Evolutionary conservation across 2,797 vertebrate genomes (phyloP), one percentile per base, ranked within the genome.

Genomic region (Chanos chanos): DNA sequence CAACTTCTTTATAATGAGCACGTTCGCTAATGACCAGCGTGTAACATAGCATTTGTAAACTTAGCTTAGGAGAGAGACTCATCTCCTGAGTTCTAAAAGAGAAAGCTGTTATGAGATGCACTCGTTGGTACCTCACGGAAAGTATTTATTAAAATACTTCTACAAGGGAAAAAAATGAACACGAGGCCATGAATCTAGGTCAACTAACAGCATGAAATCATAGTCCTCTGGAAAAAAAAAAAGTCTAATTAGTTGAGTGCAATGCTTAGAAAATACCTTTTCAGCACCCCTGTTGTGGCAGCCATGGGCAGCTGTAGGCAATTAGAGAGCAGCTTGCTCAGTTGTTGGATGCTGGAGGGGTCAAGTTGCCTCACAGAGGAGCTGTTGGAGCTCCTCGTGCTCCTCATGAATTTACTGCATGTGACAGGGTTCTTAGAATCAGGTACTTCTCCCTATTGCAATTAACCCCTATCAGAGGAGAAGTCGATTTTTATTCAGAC

Each of bases 131-230:
- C 36, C 48, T 6, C 27, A 22, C 45, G 45, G 12, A 58, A 52
- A 66, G 39, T 18, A 34, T 53, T 70, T 44, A 45, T 45, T 22
- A 39, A 71, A 48, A 67, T 30, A 51, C 41, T 60, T 47, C 39
- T 19, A 36, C 36, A 13, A 52, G 49, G 51, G n/a, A 22, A 28
- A 24, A 55, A 68, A 59, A 30, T 71, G 57, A 73, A 71, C 16
- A 28, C 43, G 41, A 66, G 51, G 50, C 69, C 67, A 66, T 71
- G 63, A 78, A 90, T 86, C 68, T 87, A 78, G 86, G 82, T 91
- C 82, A 86, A 25, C 28, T 62, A 89, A 53, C 77, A 79, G 74
- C 73, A 62, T 68, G 70, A 80, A 73, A 74, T 70, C 66, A 40
- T 39, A 76, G 56, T 58, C 64, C 63, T 64, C 66, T n/a, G n/a